Conservation (phyloP, 2,113 vertebrate genomes). For the Motacilla alba region DNA sequence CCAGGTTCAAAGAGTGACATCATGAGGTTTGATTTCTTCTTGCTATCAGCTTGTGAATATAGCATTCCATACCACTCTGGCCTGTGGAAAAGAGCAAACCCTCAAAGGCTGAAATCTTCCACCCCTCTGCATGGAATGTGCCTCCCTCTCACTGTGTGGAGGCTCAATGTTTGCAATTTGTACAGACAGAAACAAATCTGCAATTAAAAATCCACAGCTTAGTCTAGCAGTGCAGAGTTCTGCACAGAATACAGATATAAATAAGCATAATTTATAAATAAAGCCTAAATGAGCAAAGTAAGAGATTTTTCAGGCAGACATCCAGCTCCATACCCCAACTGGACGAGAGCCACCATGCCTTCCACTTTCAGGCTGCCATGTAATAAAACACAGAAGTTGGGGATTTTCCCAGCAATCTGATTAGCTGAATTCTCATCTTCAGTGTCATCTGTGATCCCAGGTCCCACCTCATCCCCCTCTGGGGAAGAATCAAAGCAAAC, state of each 20-base stretch:
- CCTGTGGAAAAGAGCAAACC: slow-evolving; percentile 65
- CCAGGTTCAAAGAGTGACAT: slow-evolving; percentile 97
- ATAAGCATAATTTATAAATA: background rate
- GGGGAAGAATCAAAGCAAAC: background rate
- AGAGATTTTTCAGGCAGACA: slow-evolving; percentile 10
- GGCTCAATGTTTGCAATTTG: background rate
- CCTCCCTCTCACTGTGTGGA: background rate
- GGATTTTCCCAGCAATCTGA: slow-evolving; percentile 96
- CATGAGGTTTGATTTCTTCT: slow-evolving; percentile 99
- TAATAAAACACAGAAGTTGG: slow-evolving; percentile 95
- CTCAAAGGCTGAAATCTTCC: background rate
- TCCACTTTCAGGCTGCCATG: slow-evolving; percentile 98
- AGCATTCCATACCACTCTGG: slow-evolving; percentile 97
- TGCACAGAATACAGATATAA: background rate
- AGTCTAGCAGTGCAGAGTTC: background rate
- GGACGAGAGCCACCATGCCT: slow-evolving; percentile 97
- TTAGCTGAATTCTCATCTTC: slow-evolving; percentile 95
- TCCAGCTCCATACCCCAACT: slow-evolving; percentile 84
- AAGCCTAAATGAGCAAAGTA: background rate
- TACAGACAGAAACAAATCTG: background rate
- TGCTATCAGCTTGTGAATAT: slow-evolving; percentile 98
- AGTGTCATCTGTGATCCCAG: slow-evolving; percentile 87
- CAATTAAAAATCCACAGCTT: background rate
- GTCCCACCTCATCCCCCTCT: slow-evolving; percentile 96
- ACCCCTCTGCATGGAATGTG: background rate